Evolutionary conservation across 2,113 vertebrate species (phyloP).

Genomic region (Zapus hudsonius): DNA sequence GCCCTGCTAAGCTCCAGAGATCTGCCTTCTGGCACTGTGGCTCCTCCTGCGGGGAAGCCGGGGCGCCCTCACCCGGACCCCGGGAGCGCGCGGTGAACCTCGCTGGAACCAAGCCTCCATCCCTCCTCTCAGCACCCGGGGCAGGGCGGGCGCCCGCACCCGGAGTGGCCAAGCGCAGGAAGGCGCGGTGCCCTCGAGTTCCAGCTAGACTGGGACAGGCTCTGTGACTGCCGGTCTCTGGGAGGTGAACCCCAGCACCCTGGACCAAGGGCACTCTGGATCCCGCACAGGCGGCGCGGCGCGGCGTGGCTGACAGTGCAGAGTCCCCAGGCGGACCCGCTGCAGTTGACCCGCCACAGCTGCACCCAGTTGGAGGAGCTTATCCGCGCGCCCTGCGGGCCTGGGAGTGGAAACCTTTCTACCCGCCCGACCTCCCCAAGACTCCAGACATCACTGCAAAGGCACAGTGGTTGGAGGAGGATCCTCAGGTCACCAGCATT

Average conservation of each 20-base stretch:
- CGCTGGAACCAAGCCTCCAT: accelerated
- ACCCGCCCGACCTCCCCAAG: accelerated
- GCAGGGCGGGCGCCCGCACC: accelerated
- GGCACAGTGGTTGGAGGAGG: accelerated
- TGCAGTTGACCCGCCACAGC: accelerated
- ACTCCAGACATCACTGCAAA: neutral
- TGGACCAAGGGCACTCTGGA: too few relatives aligned
- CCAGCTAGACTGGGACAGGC: accelerated
- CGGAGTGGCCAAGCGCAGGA: neutral
- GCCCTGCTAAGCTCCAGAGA: too few relatives aligned
- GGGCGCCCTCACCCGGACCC: neutral
- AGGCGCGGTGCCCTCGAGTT: accelerated
- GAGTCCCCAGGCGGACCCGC: accelerated
- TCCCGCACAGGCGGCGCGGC: too few relatives aligned
- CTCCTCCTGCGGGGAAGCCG: accelerated
- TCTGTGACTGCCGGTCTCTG: accelerated
- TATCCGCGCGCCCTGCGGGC: accelerated
- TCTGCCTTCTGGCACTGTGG: accelerated
- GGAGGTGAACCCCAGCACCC: neutral
- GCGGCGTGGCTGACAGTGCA: accelerated
- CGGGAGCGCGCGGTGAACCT: neutral
- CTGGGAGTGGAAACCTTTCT: neutral
- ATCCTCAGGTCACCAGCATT: neutral
- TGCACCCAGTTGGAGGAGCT: accelerated
- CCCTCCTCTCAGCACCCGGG: accelerated